Conservation (phyloP, 2,888 invertebrate genomes). For the Tanytarsus gracilentus region DNA sequence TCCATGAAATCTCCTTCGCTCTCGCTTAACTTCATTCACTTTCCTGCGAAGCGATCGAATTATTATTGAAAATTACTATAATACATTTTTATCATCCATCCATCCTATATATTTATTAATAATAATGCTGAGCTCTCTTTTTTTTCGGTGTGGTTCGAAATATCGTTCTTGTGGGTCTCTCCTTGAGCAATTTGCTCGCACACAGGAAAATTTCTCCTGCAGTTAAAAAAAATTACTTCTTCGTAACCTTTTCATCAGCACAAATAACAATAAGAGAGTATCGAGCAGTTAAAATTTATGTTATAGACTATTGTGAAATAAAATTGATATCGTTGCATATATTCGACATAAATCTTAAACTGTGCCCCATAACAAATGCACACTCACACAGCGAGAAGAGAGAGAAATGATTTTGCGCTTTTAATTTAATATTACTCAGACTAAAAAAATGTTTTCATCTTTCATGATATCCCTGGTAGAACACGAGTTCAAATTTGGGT, state of each 20-base stretch:
- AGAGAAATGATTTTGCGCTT: not conserved
- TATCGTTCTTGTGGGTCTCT: slow-evolving; percentile 9
- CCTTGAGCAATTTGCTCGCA: not conserved
- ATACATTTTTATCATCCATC: slow-evolving; percentile 7
- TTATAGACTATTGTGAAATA: slow-evolving; percentile 13
- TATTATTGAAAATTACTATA: slow-evolving; percentile 9
- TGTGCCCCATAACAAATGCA: not conserved
- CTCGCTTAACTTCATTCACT: too few species aligned
- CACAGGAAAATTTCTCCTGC: not conserved
- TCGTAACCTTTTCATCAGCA: slow-evolving; percentile 9
- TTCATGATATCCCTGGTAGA: too few species aligned
- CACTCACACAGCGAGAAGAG: not conserved
- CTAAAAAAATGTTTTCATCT: too few species aligned
- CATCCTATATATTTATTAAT: slow-evolving; percentile 7
- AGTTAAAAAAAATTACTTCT: not conserved
- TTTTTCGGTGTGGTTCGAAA: slow-evolving; percentile 7
- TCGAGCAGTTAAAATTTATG: slow-evolving; percentile 1
- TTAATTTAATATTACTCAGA: too few species aligned
- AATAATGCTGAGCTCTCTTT: too few species aligned
- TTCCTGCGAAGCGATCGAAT: too few species aligned
- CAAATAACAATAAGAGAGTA: not conserved
- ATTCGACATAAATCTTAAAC: not conserved
- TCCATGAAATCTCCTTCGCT: too few species aligned
- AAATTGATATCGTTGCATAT: slow-evolving; percentile 4
- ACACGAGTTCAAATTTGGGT: too few species aligned